A percentile compares a stretch with the other conserved stretches of the same genome.
Conservation (phyloP, 2,888 invertebrate species). For the Melieria crassipennis region DNA sequence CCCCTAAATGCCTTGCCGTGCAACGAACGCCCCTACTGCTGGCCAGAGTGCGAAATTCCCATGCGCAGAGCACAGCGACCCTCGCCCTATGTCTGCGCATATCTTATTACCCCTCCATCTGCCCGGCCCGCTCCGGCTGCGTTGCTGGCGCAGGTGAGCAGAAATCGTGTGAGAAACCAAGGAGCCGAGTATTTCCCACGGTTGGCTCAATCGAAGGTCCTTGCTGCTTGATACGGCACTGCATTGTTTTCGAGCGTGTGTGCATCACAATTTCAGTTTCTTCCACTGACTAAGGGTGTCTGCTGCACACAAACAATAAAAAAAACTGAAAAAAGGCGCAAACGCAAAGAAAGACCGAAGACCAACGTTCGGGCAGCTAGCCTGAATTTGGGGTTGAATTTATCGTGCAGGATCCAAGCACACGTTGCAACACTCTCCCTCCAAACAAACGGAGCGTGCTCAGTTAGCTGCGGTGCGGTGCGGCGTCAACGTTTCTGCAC, state of each 20-base stretch:
- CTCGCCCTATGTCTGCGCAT: slow-evolving; percentile 22
- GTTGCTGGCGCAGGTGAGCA: slow-evolving; percentile 62
- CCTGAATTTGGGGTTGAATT: no score
- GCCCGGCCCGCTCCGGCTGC: slow-evolving; percentile 21
- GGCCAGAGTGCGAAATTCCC: slow-evolving; percentile 53
- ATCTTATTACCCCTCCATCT: slow-evolving; percentile 38
- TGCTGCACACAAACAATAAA: slow-evolving; percentile 10
- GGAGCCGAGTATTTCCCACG: slow-evolving; percentile 65
- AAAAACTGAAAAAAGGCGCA: slow-evolving; percentile 37
- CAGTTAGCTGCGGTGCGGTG: no score
- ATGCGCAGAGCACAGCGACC: slow-evolving; percentile 39
- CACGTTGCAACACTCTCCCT: no score
- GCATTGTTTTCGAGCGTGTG: slow-evolving; percentile 31
- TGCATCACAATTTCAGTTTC: not conserved
- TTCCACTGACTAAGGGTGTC: slow-evolving; percentile 12
- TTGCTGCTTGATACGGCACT: slow-evolving; percentile 16
- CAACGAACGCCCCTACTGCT: not conserved
- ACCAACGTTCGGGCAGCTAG: no score
- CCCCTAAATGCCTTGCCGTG: not conserved
- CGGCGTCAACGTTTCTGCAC: no score
- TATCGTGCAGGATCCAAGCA: no score
- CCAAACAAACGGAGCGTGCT: no score
- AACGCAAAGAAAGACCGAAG: slow-evolving; percentile 1
- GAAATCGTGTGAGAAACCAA: slow-evolving; percentile 64
- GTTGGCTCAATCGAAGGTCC: slow-evolving; percentile 50